phyloP scores from a whole-genome alignment of 2,888 invertebrate species.

The Drosophila gaucha region DNA sequence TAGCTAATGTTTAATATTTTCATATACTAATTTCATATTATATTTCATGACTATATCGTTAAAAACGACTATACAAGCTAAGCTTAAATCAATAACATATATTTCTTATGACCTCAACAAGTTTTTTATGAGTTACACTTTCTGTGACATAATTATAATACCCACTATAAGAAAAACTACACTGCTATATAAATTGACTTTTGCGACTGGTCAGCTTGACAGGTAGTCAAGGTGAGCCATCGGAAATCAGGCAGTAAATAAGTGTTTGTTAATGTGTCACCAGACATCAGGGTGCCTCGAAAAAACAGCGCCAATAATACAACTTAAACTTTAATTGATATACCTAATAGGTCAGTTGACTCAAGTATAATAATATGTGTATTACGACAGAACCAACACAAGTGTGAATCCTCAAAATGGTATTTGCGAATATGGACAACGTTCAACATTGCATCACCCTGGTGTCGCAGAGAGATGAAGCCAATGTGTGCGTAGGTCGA shows the following conservation, averaged over 20 bases:
- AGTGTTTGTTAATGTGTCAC: slow-evolving; percentile 62
- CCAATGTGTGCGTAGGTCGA: slow-evolving; percentile 47
- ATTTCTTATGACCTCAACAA: neutral
- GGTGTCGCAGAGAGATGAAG: slow-evolving; percentile 14
- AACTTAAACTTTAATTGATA: neutral
- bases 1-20: too few relatives aligned
- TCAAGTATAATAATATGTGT: neutral
- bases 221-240: slow-evolving; percentile 62
- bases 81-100: too few relatives aligned
- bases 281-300: slow-evolving; percentile 41
- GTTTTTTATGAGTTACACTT: neutral
- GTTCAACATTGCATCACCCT: slow-evolving; percentile 54
- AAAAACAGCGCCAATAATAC: neutral
- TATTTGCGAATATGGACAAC: slow-evolving; percentile 15
- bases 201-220: slow-evolving; percentile 51
- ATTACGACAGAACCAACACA: neutral
- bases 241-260: slow-evolving; percentile 64
- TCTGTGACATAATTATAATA: neutral
- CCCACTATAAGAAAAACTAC: neutral
- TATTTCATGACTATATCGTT: too few relatives aligned
- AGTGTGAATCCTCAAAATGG: slow-evolving; percentile 5
- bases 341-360: neutral
- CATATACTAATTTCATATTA: too few relatives aligned
- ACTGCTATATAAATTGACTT: slow-evolving; percentile 10
- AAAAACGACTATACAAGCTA: neutral